Base-by-base conservation (phyloP, 1,140 invertebrate genomes). In the Lepidurus apus region DNA sequence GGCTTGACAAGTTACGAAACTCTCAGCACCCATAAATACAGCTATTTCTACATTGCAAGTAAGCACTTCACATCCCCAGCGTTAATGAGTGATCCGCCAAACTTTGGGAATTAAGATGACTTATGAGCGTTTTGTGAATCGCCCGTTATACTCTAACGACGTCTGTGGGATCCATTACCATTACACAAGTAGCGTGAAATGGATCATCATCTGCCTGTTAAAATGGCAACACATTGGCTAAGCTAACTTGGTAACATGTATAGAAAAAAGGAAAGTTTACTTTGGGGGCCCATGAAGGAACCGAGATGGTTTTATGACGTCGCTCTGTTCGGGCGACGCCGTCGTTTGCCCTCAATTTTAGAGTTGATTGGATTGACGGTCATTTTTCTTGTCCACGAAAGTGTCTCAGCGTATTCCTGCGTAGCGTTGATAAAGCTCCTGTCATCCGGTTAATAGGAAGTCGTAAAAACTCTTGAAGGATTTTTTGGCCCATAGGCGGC, bases 321-420 rank as follows among this genome's bases (percentile, higher is more conserved):
- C 53, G 53, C 53, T 13, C 17, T 65, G 53, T 65, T 65, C 17
- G n/a, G 21, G 53, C 53, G 53, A 13, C 53, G n/a, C 53, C 53
- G 53, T 65, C 53, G 53, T 65, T 65, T 13, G 53, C 34, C 53
- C 53, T 65, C 53, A 65, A 17, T 65, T 65, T 65, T 65, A 65
- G 53, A 65, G 53, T 65, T 65, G 53, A 65, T 65, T 65, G 53
- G 53, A 65, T 65, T 65, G 53, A 65, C 53, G 53, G 53, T 65
- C 53, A 65, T 65, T 65, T 65, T 65, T 65, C 53, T 65, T 65
- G 53, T 65, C 53, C 53, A 7, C n/a, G 53, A 21, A 47, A 65
- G 53, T 65, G 53, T 65, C 53, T 65, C 53, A n/a, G 21, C 53
- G 53, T 65, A 65, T 65, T 17, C 53, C 13, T 65, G 53, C 21